phyloP scores from a whole-genome alignment of 1,140 invertebrate genomes.

The Odontomachus brunneus region DNA sequence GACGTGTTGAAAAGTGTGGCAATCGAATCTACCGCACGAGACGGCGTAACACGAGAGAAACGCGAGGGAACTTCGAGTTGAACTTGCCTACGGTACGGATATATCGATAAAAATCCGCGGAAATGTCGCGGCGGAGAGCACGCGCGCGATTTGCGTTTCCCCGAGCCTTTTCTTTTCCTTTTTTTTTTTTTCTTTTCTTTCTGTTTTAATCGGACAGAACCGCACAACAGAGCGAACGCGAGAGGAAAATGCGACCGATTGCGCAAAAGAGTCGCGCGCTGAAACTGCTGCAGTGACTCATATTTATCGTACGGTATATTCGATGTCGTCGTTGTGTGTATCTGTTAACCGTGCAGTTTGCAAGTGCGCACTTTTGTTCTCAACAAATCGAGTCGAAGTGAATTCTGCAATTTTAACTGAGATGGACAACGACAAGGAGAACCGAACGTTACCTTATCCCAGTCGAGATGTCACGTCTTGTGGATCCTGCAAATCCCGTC shows the following conservation, averaged over 20 bases:
- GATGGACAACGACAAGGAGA: too few species aligned
- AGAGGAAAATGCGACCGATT: constrained; percentile 9
- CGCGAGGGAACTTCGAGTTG: constrained; percentile 13
- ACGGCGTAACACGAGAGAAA: not conserved
- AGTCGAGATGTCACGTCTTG: too few species aligned
- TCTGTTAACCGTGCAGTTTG: too few species aligned
- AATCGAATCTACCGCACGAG: not conserved
- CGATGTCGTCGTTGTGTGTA: too few species aligned
- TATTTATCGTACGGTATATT: too few species aligned
- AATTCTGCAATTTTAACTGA: too few species aligned
- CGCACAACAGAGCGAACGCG: constrained; percentile 15
- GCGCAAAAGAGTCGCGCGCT: constrained; percentile 1
- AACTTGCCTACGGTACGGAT: constrained; percentile 14
- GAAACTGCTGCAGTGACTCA: too few species aligned
- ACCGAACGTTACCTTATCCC: too few species aligned
- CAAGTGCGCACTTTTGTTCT: too few species aligned
- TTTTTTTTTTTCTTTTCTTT: not conserved
- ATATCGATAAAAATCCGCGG: not conserved
- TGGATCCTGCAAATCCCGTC: too few species aligned
- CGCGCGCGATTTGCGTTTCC: too few species aligned
- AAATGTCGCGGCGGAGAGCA: constrained; percentile 2
- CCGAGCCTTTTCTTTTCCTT: not conserved
- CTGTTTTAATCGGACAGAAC: not conserved
- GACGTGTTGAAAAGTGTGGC: not conserved
- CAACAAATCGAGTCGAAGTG: not conserved